Conservation (phyloP, 2,797 vertebrate species). For the Chloroceryle inda region DNA sequence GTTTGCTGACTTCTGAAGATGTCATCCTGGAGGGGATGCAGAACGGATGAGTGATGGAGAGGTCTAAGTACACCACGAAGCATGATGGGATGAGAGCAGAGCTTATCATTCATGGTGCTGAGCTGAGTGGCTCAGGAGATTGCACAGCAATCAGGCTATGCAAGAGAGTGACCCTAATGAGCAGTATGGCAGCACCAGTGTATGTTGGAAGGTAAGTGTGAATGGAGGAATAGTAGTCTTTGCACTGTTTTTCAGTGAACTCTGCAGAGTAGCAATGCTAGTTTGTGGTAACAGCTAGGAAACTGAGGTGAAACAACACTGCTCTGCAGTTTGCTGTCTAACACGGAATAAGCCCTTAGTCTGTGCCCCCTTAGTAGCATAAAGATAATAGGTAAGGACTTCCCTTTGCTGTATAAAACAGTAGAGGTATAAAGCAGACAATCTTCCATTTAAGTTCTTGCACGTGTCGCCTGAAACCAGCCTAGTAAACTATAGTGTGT, state of each 20-base stretch:
- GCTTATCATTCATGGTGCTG: conserved; percentile 73
- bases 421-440: neutral
- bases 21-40: conserved; percentile 73
- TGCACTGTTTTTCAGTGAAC: neutral
- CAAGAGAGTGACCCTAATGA: conserved; percentile 73
- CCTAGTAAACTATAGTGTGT: accelerated
- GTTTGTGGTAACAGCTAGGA: neutral
- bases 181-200: conserved; percentile 66
- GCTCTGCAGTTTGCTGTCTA: neutral
- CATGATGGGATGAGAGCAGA: conserved; percentile 76
- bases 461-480: neutral
- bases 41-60: conserved; percentile 69
- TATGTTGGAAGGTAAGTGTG: conserved; percentile 73
- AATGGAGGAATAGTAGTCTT: neutral
- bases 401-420: neutral
- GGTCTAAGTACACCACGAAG: conserved; percentile 57
- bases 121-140: conserved; percentile 65
- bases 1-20: conserved; percentile 79
- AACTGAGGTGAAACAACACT: neutral
- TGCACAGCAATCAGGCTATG: conserved; percentile 60
- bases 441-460: neutral
- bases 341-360: neutral
- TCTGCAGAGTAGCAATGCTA: neutral
- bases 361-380: neutral
- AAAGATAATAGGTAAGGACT: neutral